phyloP scores from a whole-genome alignment of 2,113 vertebrate genomes.

The Holacanthus passer region DNA sequence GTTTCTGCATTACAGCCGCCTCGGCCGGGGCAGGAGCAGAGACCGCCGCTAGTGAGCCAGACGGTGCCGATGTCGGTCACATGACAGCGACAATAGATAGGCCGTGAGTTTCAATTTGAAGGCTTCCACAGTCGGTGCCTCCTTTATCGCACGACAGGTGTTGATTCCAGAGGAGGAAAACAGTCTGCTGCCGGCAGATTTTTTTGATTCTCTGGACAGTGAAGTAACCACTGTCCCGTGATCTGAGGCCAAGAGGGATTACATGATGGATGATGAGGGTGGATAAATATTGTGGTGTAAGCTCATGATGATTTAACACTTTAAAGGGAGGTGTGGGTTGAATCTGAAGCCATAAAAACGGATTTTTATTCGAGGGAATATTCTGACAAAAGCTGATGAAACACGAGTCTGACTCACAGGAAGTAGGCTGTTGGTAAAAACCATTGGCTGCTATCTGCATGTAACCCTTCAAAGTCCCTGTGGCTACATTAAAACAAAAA shows the following conservation, averaged over 20 bases:
- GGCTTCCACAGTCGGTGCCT: conserved; percentile 58
- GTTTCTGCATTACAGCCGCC: conserved; percentile 23
- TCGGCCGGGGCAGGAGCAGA: conserved; percentile 1
- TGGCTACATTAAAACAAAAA: no score
- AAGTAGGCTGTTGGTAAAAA: no score
- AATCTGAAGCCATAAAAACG: neutral
- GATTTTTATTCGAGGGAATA: neutral
- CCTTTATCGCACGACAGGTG: conserved; percentile 41
- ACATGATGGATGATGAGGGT: conserved; percentile 44
- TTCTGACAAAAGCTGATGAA: neutral
- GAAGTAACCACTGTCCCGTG: conserved; percentile 11
- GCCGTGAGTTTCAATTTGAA: conserved; percentile 63
- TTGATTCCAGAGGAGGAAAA: conserved; percentile 34
- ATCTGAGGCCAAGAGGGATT: conserved; percentile 39
- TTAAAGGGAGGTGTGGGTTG: neutral
- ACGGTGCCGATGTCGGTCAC: conserved; percentile 33
- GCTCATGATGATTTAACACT: conserved; percentile 18
- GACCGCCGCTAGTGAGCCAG: conserved; percentile 22
- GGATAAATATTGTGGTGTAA: conserved; percentile 28
- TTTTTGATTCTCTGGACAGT: conserved; percentile 37
- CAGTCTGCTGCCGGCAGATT: conserved; percentile 31
- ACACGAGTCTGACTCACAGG: no score
- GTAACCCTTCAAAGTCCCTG: no score
- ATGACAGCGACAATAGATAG: conserved; percentile 62
- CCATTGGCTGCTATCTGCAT: no score